These are phyloP conservation scores for Opisthograptis luteolata DNA, from an alignment of 2,888 invertebrate species.

Conservation along the genomic window DNA sequence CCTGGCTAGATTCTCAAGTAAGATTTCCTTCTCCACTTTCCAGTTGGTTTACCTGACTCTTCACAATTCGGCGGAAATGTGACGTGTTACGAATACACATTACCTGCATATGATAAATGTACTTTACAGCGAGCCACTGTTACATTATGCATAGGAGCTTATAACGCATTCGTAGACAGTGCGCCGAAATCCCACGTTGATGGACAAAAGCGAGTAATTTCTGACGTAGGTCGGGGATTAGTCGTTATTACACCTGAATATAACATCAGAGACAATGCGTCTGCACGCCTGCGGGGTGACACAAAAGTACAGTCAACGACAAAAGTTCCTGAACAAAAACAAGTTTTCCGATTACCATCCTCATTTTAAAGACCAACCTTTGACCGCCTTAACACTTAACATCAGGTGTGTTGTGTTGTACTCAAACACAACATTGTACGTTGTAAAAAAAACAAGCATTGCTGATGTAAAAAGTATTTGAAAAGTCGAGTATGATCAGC, in stretches of 20 bases:
- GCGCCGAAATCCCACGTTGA: slow-evolving; percentile 52
- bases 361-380: no score
- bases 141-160: slow-evolving; percentile 50
- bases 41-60: not conserved
- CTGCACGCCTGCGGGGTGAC: slow-evolving; percentile 1
- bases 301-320: no score
- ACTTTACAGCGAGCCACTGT: slow-evolving; percentile 28
- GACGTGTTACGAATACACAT: slow-evolving; percentile 18
- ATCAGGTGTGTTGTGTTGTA: no score
- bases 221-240: slow-evolving; percentile 54
- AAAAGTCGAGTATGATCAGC: no score
- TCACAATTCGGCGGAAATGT: slow-evolving; percentile 14
- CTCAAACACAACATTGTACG: no score
- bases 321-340: no score
- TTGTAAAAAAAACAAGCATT: no score
- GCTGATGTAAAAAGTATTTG: no score
- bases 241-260: slow-evolving; percentile 64
- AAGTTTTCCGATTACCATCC: no score
- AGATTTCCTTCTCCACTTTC: slow-evolving; percentile 2
- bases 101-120: slow-evolving; percentile 26
- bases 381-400: no score
- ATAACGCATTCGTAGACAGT: slow-evolving; percentile 55
- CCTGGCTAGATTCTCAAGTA: not conserved
- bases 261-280: slow-evolving; percentile 53
- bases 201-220: slow-evolving; percentile 63